Conservation (phyloP, 1,140 invertebrate species). For the Diorhabda carinulata region DNA sequence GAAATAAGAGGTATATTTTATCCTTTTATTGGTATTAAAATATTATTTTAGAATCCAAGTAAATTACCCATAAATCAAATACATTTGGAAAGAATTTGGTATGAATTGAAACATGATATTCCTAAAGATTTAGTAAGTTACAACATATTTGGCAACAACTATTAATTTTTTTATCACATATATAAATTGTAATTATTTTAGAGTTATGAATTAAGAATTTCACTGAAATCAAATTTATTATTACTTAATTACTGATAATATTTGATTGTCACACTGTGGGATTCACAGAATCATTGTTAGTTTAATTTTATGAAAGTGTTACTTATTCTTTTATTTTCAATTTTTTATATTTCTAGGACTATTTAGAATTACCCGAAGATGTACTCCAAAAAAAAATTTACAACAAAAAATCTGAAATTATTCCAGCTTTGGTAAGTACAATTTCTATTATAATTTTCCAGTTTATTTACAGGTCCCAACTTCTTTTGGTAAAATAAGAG, state of each 20-base stretch:
- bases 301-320: too few species aligned
- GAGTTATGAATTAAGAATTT: too few species aligned
- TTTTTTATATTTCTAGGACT: conserved; percentile 24
- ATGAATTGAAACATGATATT: conserved; percentile 28
- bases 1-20: conserved; percentile 9
- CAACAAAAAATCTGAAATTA: conserved; percentile 30
- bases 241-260: too few species aligned
- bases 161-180: neutral
- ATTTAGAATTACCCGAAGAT: conserved; percentile 19
- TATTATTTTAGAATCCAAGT: conserved; percentile 38
- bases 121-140: conserved; percentile 28
- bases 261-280: too few species aligned
- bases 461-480: too few species aligned
- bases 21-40: neutral
- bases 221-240: too few species aligned
- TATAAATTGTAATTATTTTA: too few species aligned
- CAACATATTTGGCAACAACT: conserved; percentile 4
- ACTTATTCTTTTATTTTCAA: too few species aligned
- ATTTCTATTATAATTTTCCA: neutral
- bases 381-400: conserved; percentile 28
- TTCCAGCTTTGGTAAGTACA: conserved; percentile 35
- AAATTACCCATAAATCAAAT: conserved; percentile 41
- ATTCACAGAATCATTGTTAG: too few species aligned
- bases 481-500: too few species aligned
- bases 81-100: conserved; percentile 32